Conservation (phyloP, 1,140 invertebrate genomes). For the Archivesica marissinica region DNA sequence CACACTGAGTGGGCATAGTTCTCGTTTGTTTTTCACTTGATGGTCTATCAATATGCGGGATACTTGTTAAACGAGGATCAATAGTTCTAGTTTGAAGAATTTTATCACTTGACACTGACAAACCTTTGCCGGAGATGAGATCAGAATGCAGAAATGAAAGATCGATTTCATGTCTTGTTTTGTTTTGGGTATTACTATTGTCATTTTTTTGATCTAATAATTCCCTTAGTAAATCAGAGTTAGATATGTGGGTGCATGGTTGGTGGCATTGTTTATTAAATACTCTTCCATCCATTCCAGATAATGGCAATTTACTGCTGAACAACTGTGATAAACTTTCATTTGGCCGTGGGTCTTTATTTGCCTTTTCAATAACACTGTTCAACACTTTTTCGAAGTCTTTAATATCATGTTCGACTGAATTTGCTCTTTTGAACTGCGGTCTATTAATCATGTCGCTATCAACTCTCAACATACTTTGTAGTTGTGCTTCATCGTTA, state of each 20-base stretch:
- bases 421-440: background rate
- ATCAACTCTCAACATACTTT: background rate
- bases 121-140: background rate
- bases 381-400: slow-evolving; percentile 51
- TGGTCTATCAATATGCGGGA: background rate
- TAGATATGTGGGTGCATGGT: slow-evolving; percentile 5
- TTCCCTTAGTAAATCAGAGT: slow-evolving; percentile 40
- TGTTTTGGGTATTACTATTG: background rate
- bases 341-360: background rate
- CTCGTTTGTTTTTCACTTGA: background rate
- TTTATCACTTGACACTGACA: slow-evolving; percentile 23
- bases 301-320: background rate
- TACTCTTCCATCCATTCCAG: background rate
- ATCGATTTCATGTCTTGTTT: slow-evolving; percentile 43
- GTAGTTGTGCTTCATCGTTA: background rate
- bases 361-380: slow-evolving; percentile 19
- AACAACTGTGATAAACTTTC: background rate
- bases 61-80: slow-evolving; percentile 31
- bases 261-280: background rate
- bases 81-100: slow-evolving; percentile 45
- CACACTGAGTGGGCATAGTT: no score
- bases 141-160: slow-evolving; percentile 41
- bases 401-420: slow-evolving; percentile 36
- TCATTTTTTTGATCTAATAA: slow-evolving; percentile 40
- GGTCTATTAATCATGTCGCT: background rate